These are phyloP conservation scores for Trissolcus japonicus DNA, from an alignment of 2,888 invertebrate species.

Conservation along the genomic window DNA sequence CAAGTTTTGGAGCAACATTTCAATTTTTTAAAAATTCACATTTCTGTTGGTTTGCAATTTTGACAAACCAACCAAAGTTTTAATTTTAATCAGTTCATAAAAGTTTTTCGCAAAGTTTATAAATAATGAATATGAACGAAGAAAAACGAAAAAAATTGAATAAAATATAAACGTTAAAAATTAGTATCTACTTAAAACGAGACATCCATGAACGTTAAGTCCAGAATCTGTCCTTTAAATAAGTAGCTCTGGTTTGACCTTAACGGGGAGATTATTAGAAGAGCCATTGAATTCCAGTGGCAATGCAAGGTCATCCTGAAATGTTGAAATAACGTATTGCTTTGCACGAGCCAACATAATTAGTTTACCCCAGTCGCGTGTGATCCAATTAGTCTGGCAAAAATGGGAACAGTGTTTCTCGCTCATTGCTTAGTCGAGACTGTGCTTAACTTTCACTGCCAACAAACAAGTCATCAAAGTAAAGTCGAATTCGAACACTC, in stretches of 20 bases:
- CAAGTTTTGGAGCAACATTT: no score
- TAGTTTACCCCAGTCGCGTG: slow-evolving; percentile 72
- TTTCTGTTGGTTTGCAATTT: no score
- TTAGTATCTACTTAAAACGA: neutral
- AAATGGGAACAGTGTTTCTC: slow-evolving; percentile 73
- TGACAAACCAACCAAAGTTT: no score
- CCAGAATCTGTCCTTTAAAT: slow-evolving; percentile 23
- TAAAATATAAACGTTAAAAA: no score
- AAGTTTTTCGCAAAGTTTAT: no score
- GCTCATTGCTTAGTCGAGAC: slow-evolving; percentile 63
- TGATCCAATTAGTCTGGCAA: slow-evolving; percentile 72
- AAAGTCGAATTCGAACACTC: slow-evolving; percentile 16
- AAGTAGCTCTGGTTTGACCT: slow-evolving; percentile 41
- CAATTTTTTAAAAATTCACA: no score
- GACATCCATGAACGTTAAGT: neutral
- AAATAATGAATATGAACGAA: no score
- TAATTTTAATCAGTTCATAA: no score
- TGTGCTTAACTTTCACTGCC: slow-evolving; percentile 71
- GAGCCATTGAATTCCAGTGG: slow-evolving; percentile 38
- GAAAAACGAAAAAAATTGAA: no score
- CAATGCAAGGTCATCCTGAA: slow-evolving; percentile 35
- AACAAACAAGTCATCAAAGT: slow-evolving; percentile 25
- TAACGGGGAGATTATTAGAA: slow-evolving; percentile 44
- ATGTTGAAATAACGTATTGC: slow-evolving; percentile 39
- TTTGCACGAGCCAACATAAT: slow-evolving; percentile 68